Evolutionary conservation across 2,113 vertebrate genomes (phyloP), one percentile per base, ranked within the genome.

Genomic region (Barbus barbus): DNA sequence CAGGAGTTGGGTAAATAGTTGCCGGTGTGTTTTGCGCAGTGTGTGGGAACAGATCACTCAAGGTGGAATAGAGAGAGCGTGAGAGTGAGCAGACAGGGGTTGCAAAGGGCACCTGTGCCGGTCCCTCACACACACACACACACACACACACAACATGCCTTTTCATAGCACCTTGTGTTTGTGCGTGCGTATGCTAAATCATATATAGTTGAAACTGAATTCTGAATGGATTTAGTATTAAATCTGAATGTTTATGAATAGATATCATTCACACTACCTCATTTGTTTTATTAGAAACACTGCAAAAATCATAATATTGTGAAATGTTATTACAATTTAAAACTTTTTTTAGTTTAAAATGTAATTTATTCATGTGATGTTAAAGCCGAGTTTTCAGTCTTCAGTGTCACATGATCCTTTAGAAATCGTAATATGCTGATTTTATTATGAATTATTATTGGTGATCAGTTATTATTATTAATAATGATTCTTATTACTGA

Each of bases 1-100:
- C 88, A 88, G 77, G 90, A 93, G 92, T 92, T 90, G 89, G 91
- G 93, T 92, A 94, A 93, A 94, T 93, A 94, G 88, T 90, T 86
- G 87, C 75, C 33, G 53, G 90, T 92, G 90, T 81, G 38, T 93
- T 91, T 92, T 93, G 91, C 36, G 51, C 63, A 51, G 77, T 90
- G 89, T 89, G 78, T 83, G 58, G 56, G 69, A 83, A 78, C 56
- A 79, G 67, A 84, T 87, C 78, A 63, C 53, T 72, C 60, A 81
- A 85, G 83, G 88, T 85, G 80, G 76, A 85, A 80, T 83, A 11
- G 12, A 44, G 79, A 78, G 84, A 86, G 86, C 84, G 83, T 87
- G 86, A 87, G 88, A 89, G 74, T 75, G 75, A 87, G 84, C 82
- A 85, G 83, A 83, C 88, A 84, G 86, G 84, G 90, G 88, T 89